Evolutionary conservation across 2,888 invertebrate species (phyloP), one percentile per base, ranked within the genome.

Genomic region (Allophyes oxyacanthae): DNA sequence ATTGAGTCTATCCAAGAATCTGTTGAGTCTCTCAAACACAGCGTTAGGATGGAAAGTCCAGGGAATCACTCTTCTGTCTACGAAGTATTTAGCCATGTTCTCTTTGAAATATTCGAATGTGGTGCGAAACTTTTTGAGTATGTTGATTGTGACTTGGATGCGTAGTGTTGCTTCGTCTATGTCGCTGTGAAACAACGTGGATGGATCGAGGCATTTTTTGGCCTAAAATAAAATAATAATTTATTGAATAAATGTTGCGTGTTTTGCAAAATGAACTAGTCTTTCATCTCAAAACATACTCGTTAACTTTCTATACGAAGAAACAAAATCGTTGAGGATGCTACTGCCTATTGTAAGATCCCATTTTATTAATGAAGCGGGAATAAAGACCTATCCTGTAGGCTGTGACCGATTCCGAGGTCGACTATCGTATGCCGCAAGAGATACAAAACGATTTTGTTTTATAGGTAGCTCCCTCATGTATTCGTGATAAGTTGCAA

Each of bases 121-220:
- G 37, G 87, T 89, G 42, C 95, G 91, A 82, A 96, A 96, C 66
- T 95, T 95, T 81, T 95, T 96, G 0, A 96, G 78, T 50, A 95
- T 95, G 67, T 95, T 94, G 67, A 96, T 95, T n/a, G 96, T 96
- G 4, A 95, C 78, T 65, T 95, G 95, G 9, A 99, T 97, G 63
- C 98, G 95, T 85, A 96, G 97, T 85, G 97, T 96, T 0, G 98
- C 98, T 93, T 99, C 99, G 82, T 98, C 98, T 37, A 98, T 97
- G 77, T 99, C 99, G 72, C 98, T 98, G 85, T 99, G 99, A 84
- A 99, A 99, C 59, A 99, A 95, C 0, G 99, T 98, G 2, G 97
- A 96, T 0, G 99, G 98, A 82, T 99, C 99, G 73, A 99, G 94
- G 88, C 97, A 99, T 78, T 96, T 96, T 81, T 97, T 97, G 0